Evolutionary conservation across 2,888 invertebrate genomes (phyloP), one percentile per base, ranked within the genome.

Genomic region (Hyposoter dolosus): DNA sequence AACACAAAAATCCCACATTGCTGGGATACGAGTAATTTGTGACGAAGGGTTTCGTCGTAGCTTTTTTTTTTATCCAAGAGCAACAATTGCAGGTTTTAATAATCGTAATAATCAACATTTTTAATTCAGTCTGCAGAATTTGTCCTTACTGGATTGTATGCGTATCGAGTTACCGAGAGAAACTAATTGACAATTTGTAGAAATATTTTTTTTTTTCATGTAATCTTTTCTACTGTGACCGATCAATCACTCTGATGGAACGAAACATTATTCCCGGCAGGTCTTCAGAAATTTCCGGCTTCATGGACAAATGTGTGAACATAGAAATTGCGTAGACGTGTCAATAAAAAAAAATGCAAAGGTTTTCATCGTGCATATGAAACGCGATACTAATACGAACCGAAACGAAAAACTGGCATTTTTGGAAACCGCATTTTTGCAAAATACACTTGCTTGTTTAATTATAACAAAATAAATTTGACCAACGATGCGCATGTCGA

Each of bases 381-480:
- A 83, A 79, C 78, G 69, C 76, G 81, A 75, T 82, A 56, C 75
- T 69, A 83, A 68, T 87, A 87, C 90, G 76, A 79, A 66, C 74
- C 81, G 72, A 85, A 81, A 82, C 43, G 47, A 87, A 80, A 53
- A 74, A 84, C 60, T 66, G n/a, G 65, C 76, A 87, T 68, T 82
- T 77, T 66, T n/a, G n/a, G n/a, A n/a, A n/a, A n/a, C n/a, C n/a
- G n/a, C n/a, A n/a, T n/a, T n/a, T n/a, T n/a, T n/a, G n/a, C n/a
- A n/a, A n/a, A n/a, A n/a, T 40, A 47, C 28, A 15, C 47, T 74
- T 50, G 82, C 82, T 80, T 84, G 88, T 89, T 90, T 89, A 89
- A 89, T 88, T 89, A 9, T 89, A 90, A 88, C 88, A 88, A 91
- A 91, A 76, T 82, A 45, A 90, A 91, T 91, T 90, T 89, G 89